A percentile compares a stretch with the other conserved stretches of the same genome.
Evolutionary conservation across 1,140 invertebrate species (phyloP).

Genomic region (Zaprionus tsacasi): DNA sequence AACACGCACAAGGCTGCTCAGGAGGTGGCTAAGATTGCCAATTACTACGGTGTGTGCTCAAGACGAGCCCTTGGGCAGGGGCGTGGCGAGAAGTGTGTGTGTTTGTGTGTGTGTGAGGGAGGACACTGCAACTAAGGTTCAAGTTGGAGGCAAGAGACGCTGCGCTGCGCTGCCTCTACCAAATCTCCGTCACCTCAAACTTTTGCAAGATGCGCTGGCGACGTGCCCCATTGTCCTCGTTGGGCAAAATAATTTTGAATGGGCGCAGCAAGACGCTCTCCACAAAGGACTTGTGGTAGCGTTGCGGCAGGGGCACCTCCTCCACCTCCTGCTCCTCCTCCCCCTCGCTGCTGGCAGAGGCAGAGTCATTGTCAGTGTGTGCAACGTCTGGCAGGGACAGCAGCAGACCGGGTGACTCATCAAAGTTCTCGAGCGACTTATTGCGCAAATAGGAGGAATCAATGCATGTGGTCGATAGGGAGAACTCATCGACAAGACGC

Average conservation of each 20-base stretch:
- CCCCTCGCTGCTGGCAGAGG: conserved; percentile 1
- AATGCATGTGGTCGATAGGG: conserved; percentile 70
- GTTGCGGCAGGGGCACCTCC: conserved; percentile 43
- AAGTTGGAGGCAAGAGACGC: background rate
- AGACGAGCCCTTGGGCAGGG: conserved; percentile 13
- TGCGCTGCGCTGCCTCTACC: conserved; percentile 66
- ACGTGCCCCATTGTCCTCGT: conserved; percentile 71
- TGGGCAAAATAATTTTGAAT: conserved; percentile 77
- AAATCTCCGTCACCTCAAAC: conserved; percentile 82
- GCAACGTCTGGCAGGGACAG: background rate
- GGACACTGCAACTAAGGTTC: background rate
- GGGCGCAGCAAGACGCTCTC: conserved; percentile 76
- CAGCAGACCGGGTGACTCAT: conserved; percentile 68
- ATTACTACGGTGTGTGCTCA: conserved; percentile 46
- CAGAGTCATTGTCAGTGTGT: conserved; percentile 29
- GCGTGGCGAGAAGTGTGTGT: background rate
- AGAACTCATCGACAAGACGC: conserved; percentile 81
- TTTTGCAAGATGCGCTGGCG: conserved; percentile 77
- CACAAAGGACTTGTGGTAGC: conserved; percentile 82
- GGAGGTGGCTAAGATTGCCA: conserved; percentile 37
- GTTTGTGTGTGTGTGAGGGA: too few species aligned
- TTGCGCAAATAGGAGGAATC: conserved; percentile 84
- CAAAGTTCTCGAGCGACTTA: conserved; percentile 83
- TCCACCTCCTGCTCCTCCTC: conserved; percentile 23
- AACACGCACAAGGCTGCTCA: conserved; percentile 58